Evolutionary conservation across 2,113 vertebrate species (phyloP), one percentile per base, ranked within the genome.

Genomic region (Leptobrachium leishanense): DNA sequence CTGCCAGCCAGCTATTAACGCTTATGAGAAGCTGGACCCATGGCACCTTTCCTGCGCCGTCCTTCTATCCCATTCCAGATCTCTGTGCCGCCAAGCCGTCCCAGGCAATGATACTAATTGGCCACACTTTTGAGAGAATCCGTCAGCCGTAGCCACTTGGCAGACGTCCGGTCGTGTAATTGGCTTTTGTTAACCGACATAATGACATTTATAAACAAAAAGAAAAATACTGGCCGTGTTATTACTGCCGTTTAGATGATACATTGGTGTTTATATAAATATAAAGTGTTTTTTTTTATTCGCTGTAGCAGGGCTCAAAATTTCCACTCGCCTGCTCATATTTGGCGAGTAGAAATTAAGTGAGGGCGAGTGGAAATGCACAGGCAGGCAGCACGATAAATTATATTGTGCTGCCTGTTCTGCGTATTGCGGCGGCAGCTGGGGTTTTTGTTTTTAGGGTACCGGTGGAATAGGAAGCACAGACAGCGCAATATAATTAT

Each of bases 51-150:
- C n/a, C 20, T 66, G 64, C 8, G n/a, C 20, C 11, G 11, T 15
- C 62, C 20, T n/a, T 2, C 13, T n/a, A 64, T 64, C 63, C 39
- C 15, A 9, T 8, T 67, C 64, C 41, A 42, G 8, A 8, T 67
- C 64, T 67, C 39, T 67, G 8, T 11, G 10, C 10, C 64, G 20
- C 4, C 10, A 15, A 59, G 55, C 55, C 55, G 13, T 59, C 55
- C 55, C 55, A 2, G 55, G 64, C 41, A 67, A 41, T 67, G 64
- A 67, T 67, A 11, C 64, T 67, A 41, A 67, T 67, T 66, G 64
- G 20, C 63, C 39, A 67, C 42, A 40, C 8, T 31, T 12, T 67
- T 67, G 8, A 41, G 13, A 67, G 42, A 67, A 40, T 41, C 8
- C 64, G 42, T 67, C 64, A 67, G 64, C 6, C n/a, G 9, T 39